Conservation (phyloP, 1,140 invertebrate genomes). For the Nylanderia fulva region DNA sequence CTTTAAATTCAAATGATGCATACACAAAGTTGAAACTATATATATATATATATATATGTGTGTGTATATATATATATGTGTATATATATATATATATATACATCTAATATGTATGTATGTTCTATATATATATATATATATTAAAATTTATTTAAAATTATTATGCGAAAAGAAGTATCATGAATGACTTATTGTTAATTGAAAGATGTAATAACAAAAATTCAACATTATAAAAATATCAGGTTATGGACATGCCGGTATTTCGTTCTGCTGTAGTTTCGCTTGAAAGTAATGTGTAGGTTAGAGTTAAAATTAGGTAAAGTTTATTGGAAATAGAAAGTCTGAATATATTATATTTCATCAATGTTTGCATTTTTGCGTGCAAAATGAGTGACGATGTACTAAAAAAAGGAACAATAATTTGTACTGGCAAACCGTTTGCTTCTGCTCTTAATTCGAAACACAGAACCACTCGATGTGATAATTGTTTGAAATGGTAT, state of each 20-base stretch:
- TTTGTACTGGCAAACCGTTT: conserved; percentile 88
- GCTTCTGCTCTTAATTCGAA: conserved; percentile 87
- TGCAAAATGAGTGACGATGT: conserved; percentile 63
- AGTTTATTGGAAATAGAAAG: not conserved
- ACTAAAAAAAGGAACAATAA: conserved; percentile 84
- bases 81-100: not conserved
- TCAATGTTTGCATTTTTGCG: not conserved
- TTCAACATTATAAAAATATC: not conserved
- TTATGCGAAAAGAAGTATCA: not conserved
- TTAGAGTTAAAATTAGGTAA: not conserved
- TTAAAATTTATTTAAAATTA: no score
- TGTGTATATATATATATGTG: no score
- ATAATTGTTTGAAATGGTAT: conserved; percentile 88
- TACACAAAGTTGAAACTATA: no score
- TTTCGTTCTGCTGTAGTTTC: not conserved
- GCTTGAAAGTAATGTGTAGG: not conserved
- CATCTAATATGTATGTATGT: not conserved
- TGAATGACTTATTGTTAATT: not conserved
- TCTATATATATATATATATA: no score
- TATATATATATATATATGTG: no score
- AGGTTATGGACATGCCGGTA: not conserved
- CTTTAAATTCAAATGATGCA: no score
- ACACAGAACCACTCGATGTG: conserved; percentile 87
- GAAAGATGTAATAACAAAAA: not conserved
- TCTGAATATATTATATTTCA: not conserved